Evolutionary conservation across 2,113 vertebrate species (phyloP), one percentile per base, ranked within the genome.

Genomic region (Prionailurus viverrinus): DNA sequence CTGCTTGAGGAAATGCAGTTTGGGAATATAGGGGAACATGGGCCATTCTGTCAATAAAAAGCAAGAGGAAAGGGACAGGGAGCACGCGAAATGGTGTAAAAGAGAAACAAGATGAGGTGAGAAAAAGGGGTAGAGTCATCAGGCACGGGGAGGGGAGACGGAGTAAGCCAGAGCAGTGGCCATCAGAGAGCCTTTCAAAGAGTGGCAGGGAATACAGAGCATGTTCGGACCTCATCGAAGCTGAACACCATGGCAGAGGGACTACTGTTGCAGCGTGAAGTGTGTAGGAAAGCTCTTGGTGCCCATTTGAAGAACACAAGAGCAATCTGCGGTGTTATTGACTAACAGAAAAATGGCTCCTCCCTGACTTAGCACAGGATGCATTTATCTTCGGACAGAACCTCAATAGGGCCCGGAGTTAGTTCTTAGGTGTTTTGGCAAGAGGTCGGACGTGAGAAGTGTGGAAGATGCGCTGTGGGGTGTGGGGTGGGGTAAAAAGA

Each of bases 41-140:
- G 93, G 63, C 97, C 39, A 53, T 53, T 94, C 45, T 97, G 96
- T 92, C 95, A 95, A 93, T 97, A 66, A 94, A 58, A 97, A 94
- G 53, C 93, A 80, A 61, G 92, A 89, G 55, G 86, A 48, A 68
- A 89, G 89, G 33, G 66, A 61, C 31, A 79, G 31, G 25, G 7
- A 39, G 58, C 71, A 4, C 0, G 2, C 9, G 39, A 51, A 85
- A 76, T 4, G 65, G 41, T 33, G 25, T 19, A n/a, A 87, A 66
- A 69, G 51, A 85, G 79, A 78, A 31, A 31, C 5, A 13, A 83
- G 71, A 55, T 14, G 21, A 51, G 68, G 63, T 36, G 55, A 89
- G 69, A 36, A n/a, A 71, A 31, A 27, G 15, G 25, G 19, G 27
- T 33, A 53, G 86, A 91, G 31, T 5, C 13, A 33, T 45, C 2